Percentiles rank a stretch among this genome's conserved stretches.
Conservation (phyloP, 2,888 invertebrate genomes). For the Drosophila maculinotata region DNA sequence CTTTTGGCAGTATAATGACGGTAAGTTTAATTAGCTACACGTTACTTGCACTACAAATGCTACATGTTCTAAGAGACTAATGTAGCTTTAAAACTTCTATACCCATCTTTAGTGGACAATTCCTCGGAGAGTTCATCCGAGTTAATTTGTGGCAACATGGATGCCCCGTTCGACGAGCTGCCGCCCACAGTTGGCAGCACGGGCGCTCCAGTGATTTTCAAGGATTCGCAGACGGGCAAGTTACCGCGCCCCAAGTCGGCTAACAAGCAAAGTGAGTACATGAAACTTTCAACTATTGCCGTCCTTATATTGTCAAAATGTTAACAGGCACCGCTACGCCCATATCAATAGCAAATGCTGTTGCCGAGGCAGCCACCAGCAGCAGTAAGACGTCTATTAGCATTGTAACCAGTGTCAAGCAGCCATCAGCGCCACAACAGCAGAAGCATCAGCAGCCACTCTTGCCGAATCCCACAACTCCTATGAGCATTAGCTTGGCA, state of each 20-base stretch:
- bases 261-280: slow-evolving; percentile 66
- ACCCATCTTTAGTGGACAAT: slow-evolving; percentile 68
- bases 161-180: slow-evolving; percentile 12
- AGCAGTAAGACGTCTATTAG: slow-evolving; percentile 37
- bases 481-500: slow-evolving; percentile 5
- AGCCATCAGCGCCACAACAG: slow-evolving; percentile 16
- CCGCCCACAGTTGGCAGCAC: slow-evolving; percentile 2
- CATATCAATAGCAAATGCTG: slow-evolving; percentile 69
- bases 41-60: too few species aligned
- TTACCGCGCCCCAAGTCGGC: slow-evolving; percentile 70
- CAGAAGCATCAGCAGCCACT: slow-evolving; percentile 27
- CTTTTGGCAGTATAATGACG: slow-evolving; percentile 68
- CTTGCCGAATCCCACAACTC: slow-evolving; percentile 33
- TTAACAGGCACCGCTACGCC: slow-evolving; percentile 66
- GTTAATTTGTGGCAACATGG: not conserved
- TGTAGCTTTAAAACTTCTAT: too few species aligned
- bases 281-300: too few species aligned
- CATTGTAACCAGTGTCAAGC: slow-evolving; percentile 45
- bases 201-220: slow-evolving; percentile 42
- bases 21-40: slow-evolving; percentile 55
- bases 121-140: slow-evolving; percentile 42
- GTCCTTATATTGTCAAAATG: not conserved
- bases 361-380: slow-evolving; percentile 62
- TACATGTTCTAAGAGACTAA: too few species aligned
- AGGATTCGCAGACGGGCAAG: slow-evolving; percentile 40